phyloP scores from a whole-genome alignment of 2,888 invertebrate genomes.

The Dryocosmus kuriphilus region DNA sequence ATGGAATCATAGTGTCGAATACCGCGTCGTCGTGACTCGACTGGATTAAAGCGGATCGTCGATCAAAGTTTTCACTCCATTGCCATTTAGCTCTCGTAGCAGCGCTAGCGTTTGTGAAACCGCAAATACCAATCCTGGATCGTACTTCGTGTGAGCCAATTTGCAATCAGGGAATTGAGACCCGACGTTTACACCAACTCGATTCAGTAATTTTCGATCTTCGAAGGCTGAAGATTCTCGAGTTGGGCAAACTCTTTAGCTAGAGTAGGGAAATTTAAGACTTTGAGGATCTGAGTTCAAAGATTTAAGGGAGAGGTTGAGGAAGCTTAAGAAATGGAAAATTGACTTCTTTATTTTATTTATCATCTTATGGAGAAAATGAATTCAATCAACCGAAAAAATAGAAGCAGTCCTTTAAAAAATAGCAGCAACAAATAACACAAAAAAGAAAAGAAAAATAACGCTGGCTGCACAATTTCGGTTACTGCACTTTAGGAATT shows the following conservation, averaged over 20 bases:
- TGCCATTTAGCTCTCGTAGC: slow-evolving; percentile 47
- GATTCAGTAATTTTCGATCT: slow-evolving; percentile 2
- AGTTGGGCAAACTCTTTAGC: not conserved
- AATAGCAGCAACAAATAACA: no score
- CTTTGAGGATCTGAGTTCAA: not conserved
- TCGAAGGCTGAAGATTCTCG: not conserved
- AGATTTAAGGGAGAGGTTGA: no score
- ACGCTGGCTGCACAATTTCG: not conserved
- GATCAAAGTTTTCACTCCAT: slow-evolving; percentile 51
- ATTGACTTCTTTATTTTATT: not conserved
- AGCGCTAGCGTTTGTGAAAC: slow-evolving; percentile 42
- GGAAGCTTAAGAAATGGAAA: not conserved
- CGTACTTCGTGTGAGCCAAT: slow-evolving; percentile 11
- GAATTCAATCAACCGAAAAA: not conserved
- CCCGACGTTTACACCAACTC: slow-evolving; percentile 13
- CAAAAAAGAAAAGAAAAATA: no score
- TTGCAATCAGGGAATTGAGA: slow-evolving; percentile 26
- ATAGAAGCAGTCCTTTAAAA: not conserved
- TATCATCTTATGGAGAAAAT: not conserved
- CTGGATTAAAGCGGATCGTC: slow-evolving; percentile 49
- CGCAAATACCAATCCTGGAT: slow-evolving; percentile 11
- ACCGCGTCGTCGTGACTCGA: slow-evolving; percentile 45
- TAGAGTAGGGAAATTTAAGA: not conserved
- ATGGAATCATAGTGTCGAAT: slow-evolving; percentile 20
- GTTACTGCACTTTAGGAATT: not conserved